Conservation (phyloP, 2,113 vertebrate species). For the Dascyllus trimaculatus region DNA sequence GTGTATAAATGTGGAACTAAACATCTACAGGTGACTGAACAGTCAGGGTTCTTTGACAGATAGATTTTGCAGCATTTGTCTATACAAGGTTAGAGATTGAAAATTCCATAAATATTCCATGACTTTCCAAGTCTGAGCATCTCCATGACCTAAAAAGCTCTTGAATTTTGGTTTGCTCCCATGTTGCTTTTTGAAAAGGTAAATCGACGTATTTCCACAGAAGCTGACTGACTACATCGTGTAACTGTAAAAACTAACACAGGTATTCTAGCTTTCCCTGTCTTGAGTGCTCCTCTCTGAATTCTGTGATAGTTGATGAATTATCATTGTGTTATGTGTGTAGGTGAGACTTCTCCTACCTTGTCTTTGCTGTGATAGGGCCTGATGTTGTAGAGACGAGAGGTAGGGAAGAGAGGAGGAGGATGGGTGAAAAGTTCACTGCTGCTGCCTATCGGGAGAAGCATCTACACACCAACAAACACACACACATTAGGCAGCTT, state of each 20-base stretch:
- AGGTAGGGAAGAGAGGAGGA: slow-evolving; percentile 88
- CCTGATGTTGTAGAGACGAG: slow-evolving; percentile 87
- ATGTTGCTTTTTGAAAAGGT: background rate
- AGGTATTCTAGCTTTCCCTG: background rate
- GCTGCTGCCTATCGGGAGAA: slow-evolving; percentile 87
- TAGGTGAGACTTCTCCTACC: slow-evolving; percentile 70
- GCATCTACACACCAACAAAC: slow-evolving; percentile 79
- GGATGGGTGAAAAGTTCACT: slow-evolving; percentile 90
- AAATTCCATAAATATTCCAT: slow-evolving; percentile 17
- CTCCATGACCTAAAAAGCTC: background rate
- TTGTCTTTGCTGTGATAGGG: slow-evolving; percentile 88
- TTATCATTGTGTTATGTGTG: background rate
- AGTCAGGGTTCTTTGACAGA: background rate
- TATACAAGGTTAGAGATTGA: background rate
- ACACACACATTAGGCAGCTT: background rate
- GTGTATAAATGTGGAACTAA: background rate
- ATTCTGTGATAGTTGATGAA: background rate
- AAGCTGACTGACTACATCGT: background rate
- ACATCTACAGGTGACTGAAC: background rate
- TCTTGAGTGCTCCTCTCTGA: background rate
- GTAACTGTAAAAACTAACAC: background rate
- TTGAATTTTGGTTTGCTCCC: background rate
- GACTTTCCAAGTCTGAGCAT: background rate
- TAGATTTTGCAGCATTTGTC: background rate
- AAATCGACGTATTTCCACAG: background rate